Conservation (phyloP, 1,140 invertebrate genomes). For the Melitaea cinxia region DNA sequence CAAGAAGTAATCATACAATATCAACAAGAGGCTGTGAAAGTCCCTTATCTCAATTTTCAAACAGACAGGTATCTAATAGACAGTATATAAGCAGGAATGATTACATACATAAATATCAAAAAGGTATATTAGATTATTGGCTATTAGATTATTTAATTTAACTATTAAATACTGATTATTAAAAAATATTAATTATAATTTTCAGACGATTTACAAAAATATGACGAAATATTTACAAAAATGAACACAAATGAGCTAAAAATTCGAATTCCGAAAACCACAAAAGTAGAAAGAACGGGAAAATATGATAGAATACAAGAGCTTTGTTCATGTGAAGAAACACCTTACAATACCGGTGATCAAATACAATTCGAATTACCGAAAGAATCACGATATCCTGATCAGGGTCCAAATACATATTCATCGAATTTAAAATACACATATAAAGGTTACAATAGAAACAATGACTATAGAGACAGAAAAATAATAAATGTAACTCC, state of each 20-base stretch:
- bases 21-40: conserved; percentile 47
- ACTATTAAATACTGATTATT: background rate
- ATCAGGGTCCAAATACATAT: conserved; percentile 50
- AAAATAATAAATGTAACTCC: conserved; percentile 71
- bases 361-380: conserved; percentile 73
- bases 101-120: conserved; percentile 18
- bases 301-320: conserved; percentile 72
- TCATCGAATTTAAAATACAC: conserved; percentile 70
- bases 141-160: background rate
- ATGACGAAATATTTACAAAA: conserved; percentile 74
- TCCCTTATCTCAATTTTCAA: conserved; percentile 55
- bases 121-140: conserved; percentile 26
- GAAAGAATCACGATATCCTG: conserved; percentile 42
- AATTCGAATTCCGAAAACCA: conserved; percentile 70
- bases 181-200: conserved; percentile 26
- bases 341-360: conserved; percentile 63
- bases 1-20: conserved; percentile 31
- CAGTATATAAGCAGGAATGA: conserved; percentile 23
- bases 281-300: conserved; percentile 60
- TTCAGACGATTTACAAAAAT: conserved; percentile 55
- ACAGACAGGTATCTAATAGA: conserved; percentile 36
- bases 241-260: conserved; percentile 72
- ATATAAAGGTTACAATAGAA: conserved; percentile 51
- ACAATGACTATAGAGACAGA: conserved; percentile 50
- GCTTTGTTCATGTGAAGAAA: conserved; percentile 64